Conservation (phyloP, 2,888 invertebrate genomes). For the Campopleginae sp. region DNA sequence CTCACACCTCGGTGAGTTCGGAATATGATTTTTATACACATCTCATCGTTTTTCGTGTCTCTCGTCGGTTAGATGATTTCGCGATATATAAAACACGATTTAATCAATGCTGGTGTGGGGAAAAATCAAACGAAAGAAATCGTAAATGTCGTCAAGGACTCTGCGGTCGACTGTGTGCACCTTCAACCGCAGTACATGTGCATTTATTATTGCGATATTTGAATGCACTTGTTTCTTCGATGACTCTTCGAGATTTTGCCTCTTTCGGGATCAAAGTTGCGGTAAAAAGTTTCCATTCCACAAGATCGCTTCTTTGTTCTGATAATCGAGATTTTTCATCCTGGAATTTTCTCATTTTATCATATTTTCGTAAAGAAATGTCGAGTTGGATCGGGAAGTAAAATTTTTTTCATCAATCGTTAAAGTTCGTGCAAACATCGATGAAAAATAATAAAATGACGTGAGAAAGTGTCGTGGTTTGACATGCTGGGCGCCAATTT, state of each 20-base stretch:
- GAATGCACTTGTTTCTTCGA: conserved; percentile 29
- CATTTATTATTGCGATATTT: conserved; percentile 45
- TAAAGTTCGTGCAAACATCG: background rate
- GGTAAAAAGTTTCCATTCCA: conserved; percentile 47
- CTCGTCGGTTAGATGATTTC: conserved; percentile 30
- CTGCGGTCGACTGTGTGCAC: conserved; percentile 42
- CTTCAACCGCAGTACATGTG: conserved; percentile 36
- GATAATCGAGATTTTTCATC: conserved; percentile 20
- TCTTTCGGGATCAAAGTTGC: conserved; percentile 53
- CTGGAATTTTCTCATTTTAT: background rate
- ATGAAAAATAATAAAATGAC: background rate
- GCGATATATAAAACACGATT: conserved; percentile 42
- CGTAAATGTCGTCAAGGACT: conserved; percentile 59
- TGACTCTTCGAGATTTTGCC: conserved; percentile 3
- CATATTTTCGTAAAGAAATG: background rate
- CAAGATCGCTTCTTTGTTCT: conserved; percentile 1
- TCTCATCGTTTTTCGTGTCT: conserved; percentile 18
- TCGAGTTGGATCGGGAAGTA: background rate
- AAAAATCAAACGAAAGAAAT: conserved; percentile 30
- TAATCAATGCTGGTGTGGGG: conserved; percentile 35
- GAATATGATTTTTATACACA: conserved; percentile 50
- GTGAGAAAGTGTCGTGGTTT: background rate
- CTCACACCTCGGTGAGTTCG: conserved; percentile 40
- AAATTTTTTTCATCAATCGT: background rate
- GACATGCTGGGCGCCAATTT: background rate